Percentiles rank a stretch among this genome's conserved stretches.
phyloP scores from a whole-genome alignment of 2,888 invertebrate genomes.

The Oeneis ivallda region DNA sequence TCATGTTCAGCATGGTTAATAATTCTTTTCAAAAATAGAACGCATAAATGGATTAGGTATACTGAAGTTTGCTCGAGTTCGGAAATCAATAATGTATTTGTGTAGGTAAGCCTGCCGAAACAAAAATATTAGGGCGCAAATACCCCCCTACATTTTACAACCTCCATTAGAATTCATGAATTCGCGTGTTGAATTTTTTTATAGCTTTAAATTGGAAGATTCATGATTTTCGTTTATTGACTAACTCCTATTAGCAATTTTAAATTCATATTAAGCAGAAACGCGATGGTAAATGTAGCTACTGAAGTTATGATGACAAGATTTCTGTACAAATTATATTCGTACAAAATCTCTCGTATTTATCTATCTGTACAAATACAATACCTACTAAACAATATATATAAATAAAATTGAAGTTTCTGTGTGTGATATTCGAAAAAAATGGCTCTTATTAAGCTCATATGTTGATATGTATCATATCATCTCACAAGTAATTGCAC shows the following conservation, averaged over 20 bases:
- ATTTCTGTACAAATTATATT: no score
- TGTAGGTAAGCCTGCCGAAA: slow-evolving; percentile 17
- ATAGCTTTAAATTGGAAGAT: slow-evolving; percentile 51
- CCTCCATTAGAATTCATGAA: slow-evolving; percentile 42
- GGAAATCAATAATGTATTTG: slow-evolving; percentile 3
- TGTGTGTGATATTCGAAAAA: no score
- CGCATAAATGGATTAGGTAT: background rate
- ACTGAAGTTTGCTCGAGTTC: background rate
- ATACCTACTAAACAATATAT: no score
- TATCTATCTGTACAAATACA: no score
- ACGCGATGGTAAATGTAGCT: slow-evolving; percentile 17
- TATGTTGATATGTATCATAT: no score
- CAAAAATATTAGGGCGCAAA: slow-evolving; percentile 47
- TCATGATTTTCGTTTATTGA: slow-evolving; percentile 31
- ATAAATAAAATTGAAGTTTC: no score
- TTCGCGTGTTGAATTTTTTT: slow-evolving; percentile 63
- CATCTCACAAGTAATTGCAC: no score
- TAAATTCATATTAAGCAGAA: slow-evolving; percentile 28
- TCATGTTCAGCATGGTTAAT: no score
- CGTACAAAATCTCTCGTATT: no score
- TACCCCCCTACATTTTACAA: slow-evolving; percentile 52
- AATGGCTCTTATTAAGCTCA: no score
- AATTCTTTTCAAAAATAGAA: no score
- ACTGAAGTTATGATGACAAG: slow-evolving; percentile 17
- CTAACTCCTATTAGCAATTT: slow-evolving; percentile 27